Evolutionary conservation across 1,140 invertebrate species (phyloP).

Genomic region (Littorina saxatilis): DNA sequence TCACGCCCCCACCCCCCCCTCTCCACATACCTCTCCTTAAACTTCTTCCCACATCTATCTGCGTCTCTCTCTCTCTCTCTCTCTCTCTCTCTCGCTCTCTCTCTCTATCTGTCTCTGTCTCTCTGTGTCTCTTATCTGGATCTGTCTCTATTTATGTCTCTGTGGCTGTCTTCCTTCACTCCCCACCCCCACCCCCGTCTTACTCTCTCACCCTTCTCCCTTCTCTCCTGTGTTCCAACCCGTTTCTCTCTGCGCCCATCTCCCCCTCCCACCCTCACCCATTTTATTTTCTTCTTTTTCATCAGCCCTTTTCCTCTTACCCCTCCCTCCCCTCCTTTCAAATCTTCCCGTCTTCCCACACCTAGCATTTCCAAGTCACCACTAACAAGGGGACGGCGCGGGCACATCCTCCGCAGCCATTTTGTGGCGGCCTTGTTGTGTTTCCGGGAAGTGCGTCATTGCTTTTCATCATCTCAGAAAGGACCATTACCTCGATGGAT

Average conservation of each 20-base stretch:
- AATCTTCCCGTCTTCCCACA: too few relatives aligned
- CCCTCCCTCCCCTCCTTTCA: too few relatives aligned
- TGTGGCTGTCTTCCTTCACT: not conserved
- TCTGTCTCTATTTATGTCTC: not conserved
- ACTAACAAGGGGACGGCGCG: not conserved
- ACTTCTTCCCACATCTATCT: not conserved
- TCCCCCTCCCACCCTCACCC: not conserved
- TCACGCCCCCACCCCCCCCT: too few relatives aligned
- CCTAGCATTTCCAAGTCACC: not conserved
- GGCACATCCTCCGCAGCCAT: not conserved
- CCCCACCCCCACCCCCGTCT: too few relatives aligned
- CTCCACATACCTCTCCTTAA: too few relatives aligned
- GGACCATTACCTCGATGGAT: not conserved
- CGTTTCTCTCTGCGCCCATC: not conserved
- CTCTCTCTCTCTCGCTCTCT: not conserved
- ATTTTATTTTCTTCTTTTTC: too few relatives aligned
- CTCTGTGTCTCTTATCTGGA: not conserved
- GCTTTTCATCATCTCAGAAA: slow-evolving; percentile 1
- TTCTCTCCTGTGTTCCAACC: not conserved
- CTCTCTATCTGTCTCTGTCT: too few relatives aligned
- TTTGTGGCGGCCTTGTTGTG: not conserved
- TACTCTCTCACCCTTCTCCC: too few relatives aligned
- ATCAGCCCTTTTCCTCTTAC: too few relatives aligned
- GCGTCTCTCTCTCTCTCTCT: not conserved
- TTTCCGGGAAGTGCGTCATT: not conserved